Conservation (phyloP, 2,888 invertebrate genomes). For the Lepidocyrtinus sp. region DNA sequence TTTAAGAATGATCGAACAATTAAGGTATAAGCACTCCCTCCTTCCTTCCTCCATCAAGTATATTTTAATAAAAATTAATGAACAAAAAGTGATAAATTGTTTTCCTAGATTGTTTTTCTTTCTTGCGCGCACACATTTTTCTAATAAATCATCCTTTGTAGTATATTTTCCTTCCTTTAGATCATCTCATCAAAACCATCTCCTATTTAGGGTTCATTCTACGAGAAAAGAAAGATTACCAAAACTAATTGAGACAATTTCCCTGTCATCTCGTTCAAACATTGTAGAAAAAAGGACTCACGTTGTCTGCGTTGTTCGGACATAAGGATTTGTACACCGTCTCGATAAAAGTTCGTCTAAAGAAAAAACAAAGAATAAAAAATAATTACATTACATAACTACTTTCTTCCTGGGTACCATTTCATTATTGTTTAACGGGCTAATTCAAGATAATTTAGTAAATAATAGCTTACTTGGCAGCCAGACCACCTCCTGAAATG, state of each 20-base stretch:
- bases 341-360: constrained; percentile 84
- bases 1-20: constrained; percentile 3
- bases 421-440: no score
- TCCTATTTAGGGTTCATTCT: constrained; percentile 54
- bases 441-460: neutral
- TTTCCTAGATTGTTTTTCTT: no score
- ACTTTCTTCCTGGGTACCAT: no score
- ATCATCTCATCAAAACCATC: constrained; percentile 1
- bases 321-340: constrained; percentile 85
- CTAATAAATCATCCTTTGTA: constrained; percentile 23
- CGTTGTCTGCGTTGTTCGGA: constrained; percentile 82
- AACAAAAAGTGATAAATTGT: neutral
- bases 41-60: no score
- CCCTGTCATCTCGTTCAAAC: constrained; percentile 32
- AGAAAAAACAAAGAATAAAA: constrained; percentile 67
- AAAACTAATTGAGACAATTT: constrained; percentile 54
- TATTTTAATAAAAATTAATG: neutral
- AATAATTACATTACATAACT: neutral
- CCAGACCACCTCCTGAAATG: constrained; percentile 94
- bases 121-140: neutral
- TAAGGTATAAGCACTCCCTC: neutral
- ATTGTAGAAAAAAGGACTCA: constrained; percentile 73
- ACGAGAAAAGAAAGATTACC: constrained; percentile 56
- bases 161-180: constrained; percentile 14
- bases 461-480: constrained; percentile 84